Percentiles rank a stretch among this genome's conserved stretches.
Evolutionary conservation across 2,888 invertebrate genomes (phyloP).

Genomic region (Pediacus dermestoides): DNA sequence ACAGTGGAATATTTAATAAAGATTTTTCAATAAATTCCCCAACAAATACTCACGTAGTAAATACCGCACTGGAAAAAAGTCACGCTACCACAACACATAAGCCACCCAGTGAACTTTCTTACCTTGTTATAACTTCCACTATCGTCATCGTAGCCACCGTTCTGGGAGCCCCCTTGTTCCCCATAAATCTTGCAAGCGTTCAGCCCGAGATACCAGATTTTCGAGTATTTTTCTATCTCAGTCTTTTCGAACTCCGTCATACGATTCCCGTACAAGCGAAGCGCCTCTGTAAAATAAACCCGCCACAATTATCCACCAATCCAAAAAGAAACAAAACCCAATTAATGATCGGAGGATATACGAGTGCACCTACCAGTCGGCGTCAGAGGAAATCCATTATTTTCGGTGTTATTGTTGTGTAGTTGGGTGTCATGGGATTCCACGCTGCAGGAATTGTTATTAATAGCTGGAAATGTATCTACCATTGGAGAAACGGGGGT

Average conservation of each 20-base stretch:
- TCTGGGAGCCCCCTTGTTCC: constrained; percentile 73
- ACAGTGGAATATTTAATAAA: too few relatives aligned
- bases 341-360: constrained; percentile 1
- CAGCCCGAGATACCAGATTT: constrained; percentile 91
- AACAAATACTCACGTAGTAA: too few relatives aligned
- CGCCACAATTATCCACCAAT: background rate
- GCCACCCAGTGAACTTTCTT: constrained; percentile 31
- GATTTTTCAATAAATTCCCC: too few relatives aligned
- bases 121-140: constrained; percentile 95
- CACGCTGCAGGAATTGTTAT: constrained; percentile 42
- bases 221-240: constrained; percentile 87
- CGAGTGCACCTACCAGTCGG: constrained; percentile 42
- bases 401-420: constrained; percentile 40
- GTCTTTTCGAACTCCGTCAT: constrained; percentile 87
- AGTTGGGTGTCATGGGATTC: constrained; percentile 41
- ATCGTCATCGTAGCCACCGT: constrained; percentile 87
- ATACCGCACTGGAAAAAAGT: too few relatives aligned
- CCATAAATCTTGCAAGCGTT: constrained; percentile 83
- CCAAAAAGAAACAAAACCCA: too few relatives aligned
- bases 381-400: constrained; percentile 43
- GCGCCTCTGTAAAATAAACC: constrained; percentile 62
- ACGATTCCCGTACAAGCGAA: constrained; percentile 78
- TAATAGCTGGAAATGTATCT: constrained; percentile 46
- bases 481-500: constrained; percentile 43
- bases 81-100: too few relatives aligned